Percentiles rank a stretch among this genome's conserved stretches.
phyloP scores from a whole-genome alignment of 1,140 invertebrate species.

The Lethrus apterus region DNA sequence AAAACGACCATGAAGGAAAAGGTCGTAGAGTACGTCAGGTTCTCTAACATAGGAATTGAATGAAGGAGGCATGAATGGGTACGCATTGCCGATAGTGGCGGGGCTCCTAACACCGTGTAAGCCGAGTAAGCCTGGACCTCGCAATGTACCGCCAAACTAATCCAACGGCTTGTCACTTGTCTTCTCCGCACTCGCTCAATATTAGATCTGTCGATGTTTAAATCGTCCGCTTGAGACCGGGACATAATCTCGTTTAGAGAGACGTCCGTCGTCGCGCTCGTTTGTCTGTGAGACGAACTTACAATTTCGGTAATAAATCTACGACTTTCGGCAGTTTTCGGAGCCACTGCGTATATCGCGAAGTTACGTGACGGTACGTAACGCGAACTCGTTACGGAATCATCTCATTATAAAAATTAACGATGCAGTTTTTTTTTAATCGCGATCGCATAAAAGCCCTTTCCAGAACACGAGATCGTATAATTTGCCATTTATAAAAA shows the following conservation, averaged over 20 bases:
- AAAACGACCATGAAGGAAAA: too few species aligned
- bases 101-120: not conserved
- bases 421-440: too few species aligned
- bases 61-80: not conserved
- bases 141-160: conserved; percentile 9
- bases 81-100: not conserved
- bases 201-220: too few species aligned
- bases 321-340: not conserved
- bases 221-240: conserved; percentile 5
- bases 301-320: not conserved
- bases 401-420: too few species aligned
- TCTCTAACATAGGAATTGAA: not conserved
- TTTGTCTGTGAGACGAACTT: not conserved
- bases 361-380: not conserved
- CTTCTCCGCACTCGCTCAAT: conserved; percentile 9
- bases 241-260: conserved; percentile 1
- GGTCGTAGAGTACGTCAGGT: not conserved
- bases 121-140: conserved; percentile 7
- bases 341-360: not conserved
- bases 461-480: too few species aligned
- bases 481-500: too few species aligned
- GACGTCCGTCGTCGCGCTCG: not conserved
- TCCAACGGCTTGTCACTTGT: conserved; percentile 16
- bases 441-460: too few species aligned
- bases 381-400: too few species aligned